Conservation (phyloP, 2,888 invertebrate genomes). For the Agelastica alni region DNA sequence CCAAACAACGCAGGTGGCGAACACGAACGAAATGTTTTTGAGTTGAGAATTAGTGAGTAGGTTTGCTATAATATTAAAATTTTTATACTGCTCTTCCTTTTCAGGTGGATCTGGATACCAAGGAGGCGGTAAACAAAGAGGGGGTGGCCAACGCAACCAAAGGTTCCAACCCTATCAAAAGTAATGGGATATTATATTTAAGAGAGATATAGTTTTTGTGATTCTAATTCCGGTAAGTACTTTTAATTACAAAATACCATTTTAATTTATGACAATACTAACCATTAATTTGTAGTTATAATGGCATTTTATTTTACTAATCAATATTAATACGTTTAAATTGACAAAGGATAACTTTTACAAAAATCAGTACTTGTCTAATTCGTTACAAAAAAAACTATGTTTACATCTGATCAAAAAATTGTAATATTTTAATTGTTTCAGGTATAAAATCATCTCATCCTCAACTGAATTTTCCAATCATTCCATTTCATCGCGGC, state of each 20-base stretch:
- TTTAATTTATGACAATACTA: too few species aligned
- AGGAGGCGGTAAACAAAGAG: slow-evolving; percentile 62
- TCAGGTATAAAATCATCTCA: slow-evolving; percentile 35
- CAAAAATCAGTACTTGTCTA: too few species aligned
- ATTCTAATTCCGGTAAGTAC: slow-evolving; percentile 32
- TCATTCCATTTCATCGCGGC: slow-evolving; percentile 39
- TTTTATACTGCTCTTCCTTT: slow-evolving; percentile 51
- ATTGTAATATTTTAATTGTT: slow-evolving; percentile 22
- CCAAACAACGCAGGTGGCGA: slow-evolving; percentile 47
- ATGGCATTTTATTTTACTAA: too few species aligned
- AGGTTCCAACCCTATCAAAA: slow-evolving; percentile 79
- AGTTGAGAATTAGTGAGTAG: slow-evolving; percentile 49
- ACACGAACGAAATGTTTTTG: slow-evolving; percentile 38
- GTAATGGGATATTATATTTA: background rate
- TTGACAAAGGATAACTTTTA: background rate
- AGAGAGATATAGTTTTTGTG: slow-evolving; percentile 25
- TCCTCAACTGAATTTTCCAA: slow-evolving; percentile 36
- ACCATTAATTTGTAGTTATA: too few species aligned
- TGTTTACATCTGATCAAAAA: too few species aligned
- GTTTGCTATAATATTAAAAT: slow-evolving; percentile 48
- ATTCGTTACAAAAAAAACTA: too few species aligned
- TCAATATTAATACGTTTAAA: background rate
- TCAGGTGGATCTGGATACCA: slow-evolving; percentile 61
- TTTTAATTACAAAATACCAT: too few species aligned
- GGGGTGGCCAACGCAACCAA: slow-evolving; percentile 72